Percentiles rank a stretch among this genome's conserved stretches.
These are phyloP conservation scores for Whitmania pigra DNA, from an alignment of 1,140 invertebrate genomes.

Conservation along the genomic window DNA sequence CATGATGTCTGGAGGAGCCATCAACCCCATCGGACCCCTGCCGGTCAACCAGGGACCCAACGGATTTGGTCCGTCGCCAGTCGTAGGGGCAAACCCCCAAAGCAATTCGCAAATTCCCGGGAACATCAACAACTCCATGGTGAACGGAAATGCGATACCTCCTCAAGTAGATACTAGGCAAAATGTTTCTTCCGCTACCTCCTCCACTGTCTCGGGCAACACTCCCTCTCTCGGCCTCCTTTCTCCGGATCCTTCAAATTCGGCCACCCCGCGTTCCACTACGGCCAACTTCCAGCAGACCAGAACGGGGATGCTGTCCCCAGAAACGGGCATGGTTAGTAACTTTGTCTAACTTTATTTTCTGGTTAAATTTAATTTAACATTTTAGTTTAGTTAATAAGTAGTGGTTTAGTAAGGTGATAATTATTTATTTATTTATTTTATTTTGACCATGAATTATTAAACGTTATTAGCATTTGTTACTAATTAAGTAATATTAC, in stretches of 20 bases:
- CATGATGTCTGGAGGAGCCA: background rate
- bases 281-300: background rate
- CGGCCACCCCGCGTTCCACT: background rate
- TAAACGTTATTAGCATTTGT: no score
- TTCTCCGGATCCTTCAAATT: background rate
- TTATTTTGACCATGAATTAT: no score
- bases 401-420: no score
- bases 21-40: background rate
- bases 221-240: background rate
- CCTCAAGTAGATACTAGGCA: background rate
- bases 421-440: no score
- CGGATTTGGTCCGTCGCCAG: no score
- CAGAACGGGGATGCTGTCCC: background rate
- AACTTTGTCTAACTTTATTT: no score
- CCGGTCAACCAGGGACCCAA: background rate
- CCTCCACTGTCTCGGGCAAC: background rate
- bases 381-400: no score
- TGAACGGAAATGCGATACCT: background rate
- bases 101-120: no score
- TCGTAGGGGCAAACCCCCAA: no score
- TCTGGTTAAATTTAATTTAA: no score
- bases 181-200: no score
- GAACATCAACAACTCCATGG: background rate
- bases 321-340: constrained; percentile 9
- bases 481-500: no score